Evolutionary conservation across 2,888 invertebrate genomes (phyloP), one percentile per base, ranked within the genome.

Genomic region (Herminia tarsipennalis): DNA sequence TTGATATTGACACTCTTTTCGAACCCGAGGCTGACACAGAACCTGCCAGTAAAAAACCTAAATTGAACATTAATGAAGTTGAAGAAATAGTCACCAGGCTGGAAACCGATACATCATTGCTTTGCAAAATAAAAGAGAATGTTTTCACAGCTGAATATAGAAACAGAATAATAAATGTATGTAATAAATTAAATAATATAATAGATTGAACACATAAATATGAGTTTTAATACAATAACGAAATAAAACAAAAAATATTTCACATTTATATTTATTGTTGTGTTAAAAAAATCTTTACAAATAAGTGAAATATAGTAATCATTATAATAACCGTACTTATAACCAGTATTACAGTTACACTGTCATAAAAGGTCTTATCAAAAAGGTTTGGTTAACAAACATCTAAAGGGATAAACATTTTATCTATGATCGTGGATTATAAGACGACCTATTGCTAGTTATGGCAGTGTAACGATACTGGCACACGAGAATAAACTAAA

Each of bases 181-280:
- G 77, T 60, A 70, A 78, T 38, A 79, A 78, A 53, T 68, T 91
- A 36, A 74, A 48, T 56, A 80, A 76, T 76, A 76, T 85, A 74
- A 56, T 74, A 53, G 56, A 74, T 53, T 81, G 51, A 75, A 48
- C 38, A 1, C 8, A 10, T 8, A 2, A 20, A 39, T 16, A n/a
- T 10, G 13, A 25, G 36, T 49, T 67, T 56, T 38, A 35, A 40
- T 50, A 49, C 5, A 6, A 4, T 47, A 27, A 39, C 12, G n/a
- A 70, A 78, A 77, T 78, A 73, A 88, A 89, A 88, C 82, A 70
- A 82, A 68, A 64, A 56, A 13, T 83, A 84, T 87, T 86, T 87
- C 88, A 89, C 90, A 91, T 86, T 89, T 86, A 90, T 88, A 86
- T 89, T 89, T 90, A 90, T 86, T 90, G 86, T 88, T 88, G 89